Percentiles rank a stretch among this genome's conserved stretches.
Conservation (phyloP, 35 echinoderm and acorn worm species). For the Chiridota heheva region DNA sequence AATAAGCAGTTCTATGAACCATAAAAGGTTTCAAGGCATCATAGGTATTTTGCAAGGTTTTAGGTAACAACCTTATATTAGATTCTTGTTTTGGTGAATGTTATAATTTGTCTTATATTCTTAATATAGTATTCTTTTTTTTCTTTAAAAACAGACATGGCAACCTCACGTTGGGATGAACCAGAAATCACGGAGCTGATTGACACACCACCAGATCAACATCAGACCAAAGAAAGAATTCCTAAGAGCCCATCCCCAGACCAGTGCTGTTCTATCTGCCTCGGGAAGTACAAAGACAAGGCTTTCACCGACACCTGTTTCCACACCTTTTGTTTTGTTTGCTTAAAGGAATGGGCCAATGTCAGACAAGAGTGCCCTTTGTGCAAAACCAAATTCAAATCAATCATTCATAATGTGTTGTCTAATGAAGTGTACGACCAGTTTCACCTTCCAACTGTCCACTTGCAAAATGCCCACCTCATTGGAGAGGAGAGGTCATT, state of each 20-base stretch:
- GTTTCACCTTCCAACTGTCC: slow-evolving; percentile 48
- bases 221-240: background rate
- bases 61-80: background rate
- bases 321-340: slow-evolving; percentile 88
- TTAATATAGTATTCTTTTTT: background rate
- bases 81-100: background rate
- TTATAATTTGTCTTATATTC: background rate
- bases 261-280: slow-evolving; percentile 83
- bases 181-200: too few relatives aligned
- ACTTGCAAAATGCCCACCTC: background rate
- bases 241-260: slow-evolving; percentile 55
- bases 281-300: slow-evolving; percentile 79
- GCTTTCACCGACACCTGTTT: slow-evolving; percentile 93
- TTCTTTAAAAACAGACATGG: background rate
- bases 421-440: slow-evolving; percentile 94
- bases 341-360: slow-evolving; percentile 89
- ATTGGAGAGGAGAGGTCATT: slow-evolving; percentile 46
- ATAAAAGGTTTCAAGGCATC: too few relatives aligned
- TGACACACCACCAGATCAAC: slow-evolving; percentile 1
- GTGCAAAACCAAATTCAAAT: slow-evolving; percentile 91
- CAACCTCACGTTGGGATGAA: too few relatives aligned
- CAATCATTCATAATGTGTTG: slow-evolving; percentile 89
- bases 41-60: background rate
- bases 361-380: slow-evolving; percentile 87
- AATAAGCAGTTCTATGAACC: too few relatives aligned